Conservation (phyloP, 2,888 invertebrate genomes). For the Halictus quadricinctus region DNA sequence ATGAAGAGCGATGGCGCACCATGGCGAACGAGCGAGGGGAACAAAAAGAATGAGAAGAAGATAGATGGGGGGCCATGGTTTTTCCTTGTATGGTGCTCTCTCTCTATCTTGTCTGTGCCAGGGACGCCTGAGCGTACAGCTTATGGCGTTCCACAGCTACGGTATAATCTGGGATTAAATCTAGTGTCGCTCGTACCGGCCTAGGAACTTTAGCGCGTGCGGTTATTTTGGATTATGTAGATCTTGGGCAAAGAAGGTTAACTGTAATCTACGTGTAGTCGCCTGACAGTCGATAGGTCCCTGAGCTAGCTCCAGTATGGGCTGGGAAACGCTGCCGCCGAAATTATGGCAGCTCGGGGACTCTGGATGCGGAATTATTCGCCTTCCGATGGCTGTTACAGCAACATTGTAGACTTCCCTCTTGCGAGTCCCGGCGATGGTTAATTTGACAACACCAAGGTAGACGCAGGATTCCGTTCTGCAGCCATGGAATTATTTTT, state of each 20-base stretch:
- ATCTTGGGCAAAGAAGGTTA: slow-evolving; percentile 1
- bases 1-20: background rate
- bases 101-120: background rate
- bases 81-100: background rate
- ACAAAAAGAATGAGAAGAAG: background rate
- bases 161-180: slow-evolving; percentile 4
- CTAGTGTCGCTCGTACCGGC: slow-evolving; percentile 3
- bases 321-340: background rate
- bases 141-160: background rate
- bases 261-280: slow-evolving; percentile 8
- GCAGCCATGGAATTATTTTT: background rate
- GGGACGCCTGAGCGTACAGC: background rate
- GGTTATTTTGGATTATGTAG: slow-evolving; percentile 17
- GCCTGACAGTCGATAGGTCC: background rate
- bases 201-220: background rate
- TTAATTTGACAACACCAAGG: background rate
- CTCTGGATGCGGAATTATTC: background rate
- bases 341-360: background rate
- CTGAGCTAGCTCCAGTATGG: background rate
- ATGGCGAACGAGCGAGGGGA: background rate
- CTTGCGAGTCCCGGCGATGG: background rate
- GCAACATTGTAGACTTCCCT: background rate
- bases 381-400: background rate
- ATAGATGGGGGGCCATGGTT: background rate
- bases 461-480: background rate